Percentiles rank a stretch among this genome's conserved stretches.
phyloP scores from a whole-genome alignment of 2,797 vertebrate genomes.

The Nyctibius grandis region DNA sequence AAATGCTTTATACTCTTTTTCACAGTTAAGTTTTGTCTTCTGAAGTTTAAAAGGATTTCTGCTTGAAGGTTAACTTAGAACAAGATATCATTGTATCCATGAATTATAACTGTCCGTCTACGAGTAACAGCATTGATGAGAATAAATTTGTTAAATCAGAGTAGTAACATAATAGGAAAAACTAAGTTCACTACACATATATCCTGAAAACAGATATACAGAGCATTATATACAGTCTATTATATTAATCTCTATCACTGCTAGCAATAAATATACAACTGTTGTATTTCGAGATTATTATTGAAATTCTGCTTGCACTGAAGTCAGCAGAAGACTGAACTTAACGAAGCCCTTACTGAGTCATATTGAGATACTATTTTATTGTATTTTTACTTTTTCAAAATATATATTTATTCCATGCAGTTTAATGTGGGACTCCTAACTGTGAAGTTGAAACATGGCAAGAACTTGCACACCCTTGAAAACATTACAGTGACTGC shows the following conservation, averaged over 20 bases:
- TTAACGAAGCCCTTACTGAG: background rate
- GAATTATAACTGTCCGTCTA: background rate
- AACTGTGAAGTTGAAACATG: rapidly evolving
- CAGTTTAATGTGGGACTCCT: background rate
- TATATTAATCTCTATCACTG: background rate
- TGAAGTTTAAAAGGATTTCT: background rate
- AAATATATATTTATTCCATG: background rate
- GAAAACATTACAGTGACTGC: background rate
- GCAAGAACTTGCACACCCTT: background rate
- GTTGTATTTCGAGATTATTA: background rate
- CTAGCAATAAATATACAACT: background rate
- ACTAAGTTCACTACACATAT: background rate
- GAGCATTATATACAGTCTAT: background rate
- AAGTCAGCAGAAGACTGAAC: background rate
- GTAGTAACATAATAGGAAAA: background rate
- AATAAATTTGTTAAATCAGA: background rate
- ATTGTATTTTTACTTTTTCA: background rate
- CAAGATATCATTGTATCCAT: background rate
- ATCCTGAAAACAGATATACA: background rate
- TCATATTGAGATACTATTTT: background rate
- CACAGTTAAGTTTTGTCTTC: background rate
- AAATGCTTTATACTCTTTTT: background rate
- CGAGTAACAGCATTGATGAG: rapidly evolving
- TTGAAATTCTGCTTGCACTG: background rate
- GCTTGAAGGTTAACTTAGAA: background rate